Percentiles rank a stretch among this genome's conserved stretches.
phyloP scores from a whole-genome alignment of 2,888 invertebrate species.

The Caenorhabditis zanzibari region DNA sequence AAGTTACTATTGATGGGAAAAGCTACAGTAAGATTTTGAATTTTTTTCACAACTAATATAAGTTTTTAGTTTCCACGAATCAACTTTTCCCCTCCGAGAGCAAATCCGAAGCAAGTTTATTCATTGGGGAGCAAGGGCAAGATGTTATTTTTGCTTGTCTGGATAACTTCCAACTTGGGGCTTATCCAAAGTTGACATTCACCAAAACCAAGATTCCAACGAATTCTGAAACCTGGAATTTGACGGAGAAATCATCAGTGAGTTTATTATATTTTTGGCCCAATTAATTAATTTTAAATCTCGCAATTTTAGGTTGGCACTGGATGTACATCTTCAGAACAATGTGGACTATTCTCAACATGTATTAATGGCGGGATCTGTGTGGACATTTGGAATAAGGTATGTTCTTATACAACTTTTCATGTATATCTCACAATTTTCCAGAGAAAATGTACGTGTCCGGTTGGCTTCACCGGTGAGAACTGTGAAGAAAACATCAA shows the following conservation, averaged over 20 bases:
- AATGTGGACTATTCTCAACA: conserved; percentile 70
- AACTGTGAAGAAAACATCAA: conserved; percentile 76
- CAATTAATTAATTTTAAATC: no score
- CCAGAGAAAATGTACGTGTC: conserved; percentile 63
- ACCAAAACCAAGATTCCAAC: conserved; percentile 62
- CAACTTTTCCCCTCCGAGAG: conserved; percentile 59
- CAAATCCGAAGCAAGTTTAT: conserved; percentile 23
- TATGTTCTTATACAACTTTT: neutral
- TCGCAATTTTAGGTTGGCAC: conserved; percentile 55
- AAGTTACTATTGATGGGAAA: conserved; percentile 67
- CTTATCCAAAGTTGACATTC: conserved; percentile 65
- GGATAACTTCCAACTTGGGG: conserved; percentile 64
- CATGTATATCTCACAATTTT: conserved; percentile 12
- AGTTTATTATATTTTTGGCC: neutral
- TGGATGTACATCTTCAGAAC: conserved; percentile 69
- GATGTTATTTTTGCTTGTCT: conserved; percentile 62
- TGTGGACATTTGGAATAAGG: conserved; percentile 73
- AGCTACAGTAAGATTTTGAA: conserved; percentile 58
- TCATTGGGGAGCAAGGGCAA: conserved; percentile 47
- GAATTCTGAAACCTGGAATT: conserved; percentile 45
- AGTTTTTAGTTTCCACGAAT: conserved; percentile 45
- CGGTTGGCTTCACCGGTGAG: conserved; percentile 75
- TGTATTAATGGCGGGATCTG: conserved; percentile 72
- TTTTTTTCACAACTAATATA: neutral
- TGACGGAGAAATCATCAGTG: conserved; percentile 48